Conservation (phyloP, 2,113 vertebrate species). For the Perca fluviatilis region DNA sequence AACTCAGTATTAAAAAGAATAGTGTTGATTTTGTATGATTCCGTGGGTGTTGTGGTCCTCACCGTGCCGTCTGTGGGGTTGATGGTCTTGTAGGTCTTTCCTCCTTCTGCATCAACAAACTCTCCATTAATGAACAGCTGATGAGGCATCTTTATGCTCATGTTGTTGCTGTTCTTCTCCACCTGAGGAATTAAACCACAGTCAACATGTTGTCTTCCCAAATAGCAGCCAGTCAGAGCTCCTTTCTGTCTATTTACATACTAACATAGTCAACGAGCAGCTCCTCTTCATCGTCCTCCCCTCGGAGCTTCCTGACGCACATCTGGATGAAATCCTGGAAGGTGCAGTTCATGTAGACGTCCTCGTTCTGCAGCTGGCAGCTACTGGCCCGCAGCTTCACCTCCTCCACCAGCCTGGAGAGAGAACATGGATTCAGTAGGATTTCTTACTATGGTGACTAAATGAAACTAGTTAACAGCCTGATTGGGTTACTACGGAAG, state of each 20-base stretch:
- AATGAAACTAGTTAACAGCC: neutral
- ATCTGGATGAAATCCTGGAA: conserved; percentile 91
- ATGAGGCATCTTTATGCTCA: conserved; percentile 86
- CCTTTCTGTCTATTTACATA: neutral
- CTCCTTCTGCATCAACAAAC: conserved; percentile 86
- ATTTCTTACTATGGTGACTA: neutral
- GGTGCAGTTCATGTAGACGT: conserved; percentile 91
- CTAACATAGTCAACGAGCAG: conserved; percentile 86
- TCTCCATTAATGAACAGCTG: conserved; percentile 88
- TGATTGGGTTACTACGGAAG: too few relatives aligned
- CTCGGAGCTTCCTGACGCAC: conserved; percentile 88
- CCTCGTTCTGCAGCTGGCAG: conserved; percentile 89
- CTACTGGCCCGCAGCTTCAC: conserved; percentile 85
- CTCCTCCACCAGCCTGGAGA: conserved; percentile 88
- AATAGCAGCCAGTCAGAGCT: neutral
- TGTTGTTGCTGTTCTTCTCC: conserved; percentile 84
- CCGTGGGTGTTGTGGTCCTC: neutral
- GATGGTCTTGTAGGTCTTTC: conserved; percentile 86
- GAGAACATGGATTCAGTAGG: neutral
- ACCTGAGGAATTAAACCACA: conserved; percentile 71
- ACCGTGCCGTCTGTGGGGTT: conserved; percentile 84
- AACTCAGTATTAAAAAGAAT: neutral
- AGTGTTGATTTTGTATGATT: neutral
- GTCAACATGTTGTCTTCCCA: neutral
- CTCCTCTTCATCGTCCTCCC: conserved; percentile 83